These are phyloP conservation scores for Halcyon smyrnensis DNA, from an alignment of 2,797 vertebrate genomes.

Conservation along the genomic window DNA sequence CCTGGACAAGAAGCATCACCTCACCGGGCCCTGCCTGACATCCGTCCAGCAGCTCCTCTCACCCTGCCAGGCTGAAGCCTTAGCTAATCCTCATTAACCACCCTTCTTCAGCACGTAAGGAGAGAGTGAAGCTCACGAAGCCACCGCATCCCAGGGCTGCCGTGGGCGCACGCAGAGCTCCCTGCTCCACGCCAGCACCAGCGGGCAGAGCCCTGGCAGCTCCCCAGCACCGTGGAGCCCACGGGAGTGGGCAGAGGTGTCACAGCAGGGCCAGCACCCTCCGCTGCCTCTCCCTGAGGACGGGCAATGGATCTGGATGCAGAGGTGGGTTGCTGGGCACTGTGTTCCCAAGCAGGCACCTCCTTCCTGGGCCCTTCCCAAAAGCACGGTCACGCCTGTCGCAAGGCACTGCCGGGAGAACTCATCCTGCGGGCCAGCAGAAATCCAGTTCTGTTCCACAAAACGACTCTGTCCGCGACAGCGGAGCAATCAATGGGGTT, in stretches of 20 bases:
- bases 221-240: background rate
- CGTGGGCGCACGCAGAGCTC: accelerated
- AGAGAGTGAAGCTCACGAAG: background rate
- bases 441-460: background rate
- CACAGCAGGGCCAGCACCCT: accelerated
- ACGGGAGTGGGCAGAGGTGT: background rate
- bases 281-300: background rate
- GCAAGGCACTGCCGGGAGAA: background rate
- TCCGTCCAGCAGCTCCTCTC: background rate
- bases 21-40: background rate
- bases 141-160: background rate
- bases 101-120: background rate
- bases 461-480: background rate
- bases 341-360: background rate
- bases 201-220: background rate
- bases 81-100: background rate
- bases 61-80: background rate
- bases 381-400: accelerated
- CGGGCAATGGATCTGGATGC: accelerated
- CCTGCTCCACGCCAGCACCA: accelerated
- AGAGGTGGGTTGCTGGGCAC: background rate
- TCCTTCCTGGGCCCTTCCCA: background rate
- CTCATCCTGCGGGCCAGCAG: background rate
- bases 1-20: background rate
- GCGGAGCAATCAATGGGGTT: background rate